Conservation (phyloP, 2,797 vertebrate genomes). For the Menidia menidia region DNA sequence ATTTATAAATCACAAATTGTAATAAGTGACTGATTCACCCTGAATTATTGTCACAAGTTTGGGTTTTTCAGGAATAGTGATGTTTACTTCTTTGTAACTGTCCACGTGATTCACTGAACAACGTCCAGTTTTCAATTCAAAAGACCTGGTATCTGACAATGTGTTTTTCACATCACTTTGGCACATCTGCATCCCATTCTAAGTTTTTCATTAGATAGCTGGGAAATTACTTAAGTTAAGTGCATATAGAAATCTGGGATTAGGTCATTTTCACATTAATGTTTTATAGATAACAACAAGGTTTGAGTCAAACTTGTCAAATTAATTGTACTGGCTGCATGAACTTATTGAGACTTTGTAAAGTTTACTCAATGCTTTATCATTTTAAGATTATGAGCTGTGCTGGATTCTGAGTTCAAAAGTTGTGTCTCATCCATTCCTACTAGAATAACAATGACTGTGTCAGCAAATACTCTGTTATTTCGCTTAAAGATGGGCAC, state of each 20-base stretch:
- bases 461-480: background rate
- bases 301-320: background rate
- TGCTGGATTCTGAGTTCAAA: background rate
- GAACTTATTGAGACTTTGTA: background rate
- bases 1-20: slow-evolving; percentile 1
- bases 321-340: background rate
- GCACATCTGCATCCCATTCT: background rate
- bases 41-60: background rate
- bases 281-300: background rate
- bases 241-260: background rate
- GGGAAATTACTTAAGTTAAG: background rate
- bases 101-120: too few species aligned
- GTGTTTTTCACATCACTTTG: background rate
- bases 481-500: background rate
- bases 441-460: background rate
- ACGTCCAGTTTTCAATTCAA: background rate
- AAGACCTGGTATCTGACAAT: background rate
- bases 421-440: background rate
- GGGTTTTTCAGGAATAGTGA: background rate
- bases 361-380: background rate
- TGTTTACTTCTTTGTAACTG: background rate
- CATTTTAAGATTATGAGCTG: background rate
- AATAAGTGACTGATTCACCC: background rate
- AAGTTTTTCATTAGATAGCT: background rate
- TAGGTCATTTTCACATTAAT: background rate